Evolutionary conservation across 2,888 invertebrate genomes (phyloP), one percentile per base, ranked within the genome.

Genomic region (Agrilus mali): DNA sequence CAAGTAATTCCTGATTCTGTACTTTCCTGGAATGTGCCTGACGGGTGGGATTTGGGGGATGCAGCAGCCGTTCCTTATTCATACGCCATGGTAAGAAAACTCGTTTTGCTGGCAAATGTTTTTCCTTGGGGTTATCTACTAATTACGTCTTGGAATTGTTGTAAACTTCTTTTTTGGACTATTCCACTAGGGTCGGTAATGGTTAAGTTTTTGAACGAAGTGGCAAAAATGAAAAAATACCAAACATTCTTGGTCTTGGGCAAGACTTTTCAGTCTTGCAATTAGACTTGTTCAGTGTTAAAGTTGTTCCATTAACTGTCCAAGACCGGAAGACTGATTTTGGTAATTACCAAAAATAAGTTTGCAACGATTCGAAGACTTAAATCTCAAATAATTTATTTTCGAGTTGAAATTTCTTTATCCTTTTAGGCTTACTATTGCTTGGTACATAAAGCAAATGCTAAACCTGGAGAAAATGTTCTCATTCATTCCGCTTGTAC

Each of bases 41-140:
- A 80, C 3, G 64, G 71, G 6, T 87, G 86, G 85, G 72, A 71
- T 15, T 66, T 86, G 36, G 76, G 80, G 53, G 82, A 87, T 52
- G 87, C 83, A 0, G 82, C 83, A 4, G 80, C 83, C 0, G 73
- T 87, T 0, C 88, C 88, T 0, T 82, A 86, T n/a, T 85, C 85
- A 1, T 88, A 86, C 56, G 72, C 73, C 46, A 78, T 82, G 34
- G 68, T 68, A 60, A 55, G 60, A 54, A 48, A 35, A 33, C 12
- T 16, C 10, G 13, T 32, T 22, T 20, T 13, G 22, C n/a, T n/a
- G n/a, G n/a, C n/a, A n/a, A n/a, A n/a, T n/a, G n/a, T n/a, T n/a
- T n/a, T 5, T 15, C 3, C 5, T 13, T 13, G 36, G 10, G 12
- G 15, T 17, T 10, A 1, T 13, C 7, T 31, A 20, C 6, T 31